A percentile compares a stretch with the other conserved stretches of the same genome.
phyloP scores from a whole-genome alignment of 2,113 vertebrate genomes.

The Oncorhynchus tshawytscha region DNA sequence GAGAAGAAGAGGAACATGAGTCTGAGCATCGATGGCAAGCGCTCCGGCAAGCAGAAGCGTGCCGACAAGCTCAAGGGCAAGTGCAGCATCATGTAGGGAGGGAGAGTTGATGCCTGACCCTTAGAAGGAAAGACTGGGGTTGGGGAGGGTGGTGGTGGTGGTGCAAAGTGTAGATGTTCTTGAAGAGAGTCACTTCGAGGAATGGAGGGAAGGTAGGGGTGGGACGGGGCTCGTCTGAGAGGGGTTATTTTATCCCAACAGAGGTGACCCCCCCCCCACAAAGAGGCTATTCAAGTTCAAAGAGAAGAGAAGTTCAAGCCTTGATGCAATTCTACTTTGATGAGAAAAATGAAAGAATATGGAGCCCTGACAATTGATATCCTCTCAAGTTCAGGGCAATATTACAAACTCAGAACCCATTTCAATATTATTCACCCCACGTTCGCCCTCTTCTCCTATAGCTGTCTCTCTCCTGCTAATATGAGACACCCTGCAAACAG shows the following conservation, averaged over 20 bases:
- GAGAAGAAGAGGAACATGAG: constrained; percentile 75
- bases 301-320: neutral
- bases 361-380: neutral
- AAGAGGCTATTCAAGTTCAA: neutral
- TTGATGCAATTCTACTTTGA: neutral
- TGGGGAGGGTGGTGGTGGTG: too few relatives aligned
- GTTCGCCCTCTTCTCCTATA: neutral
- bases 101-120: neutral
- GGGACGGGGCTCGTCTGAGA: neutral
- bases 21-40: constrained; percentile 83
- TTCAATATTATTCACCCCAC: neutral
- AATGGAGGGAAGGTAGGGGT: constrained; percentile 10
- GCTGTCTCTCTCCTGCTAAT: too few relatives aligned
- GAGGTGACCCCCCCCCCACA: neutral
- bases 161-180: neutral
- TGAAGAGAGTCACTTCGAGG: neutral
- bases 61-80: neutral
- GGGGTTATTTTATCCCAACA: neutral
- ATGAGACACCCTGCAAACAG: too few relatives aligned
- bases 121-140: too few relatives aligned
- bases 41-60: constrained; percentile 77
- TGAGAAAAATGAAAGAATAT: neutral
- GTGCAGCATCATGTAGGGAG: constrained; percentile 72
- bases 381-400: neutral
- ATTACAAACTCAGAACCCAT: neutral